Conservation (phyloP, 2,797 vertebrate species). For the Taenioides sp. region DNA sequence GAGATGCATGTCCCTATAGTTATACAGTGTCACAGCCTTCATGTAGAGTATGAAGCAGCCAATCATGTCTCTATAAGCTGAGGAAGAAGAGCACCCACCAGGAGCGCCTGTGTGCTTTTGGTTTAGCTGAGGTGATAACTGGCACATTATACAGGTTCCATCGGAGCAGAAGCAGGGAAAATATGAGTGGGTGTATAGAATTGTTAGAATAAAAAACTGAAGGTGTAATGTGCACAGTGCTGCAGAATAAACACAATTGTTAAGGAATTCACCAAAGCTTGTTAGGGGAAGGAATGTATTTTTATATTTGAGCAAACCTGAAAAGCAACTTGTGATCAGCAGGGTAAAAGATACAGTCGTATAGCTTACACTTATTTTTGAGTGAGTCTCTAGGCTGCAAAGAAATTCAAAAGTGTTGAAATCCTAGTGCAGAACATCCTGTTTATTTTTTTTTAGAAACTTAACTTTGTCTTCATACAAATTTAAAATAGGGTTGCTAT, state of each 20-base stretch:
- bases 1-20: constrained; percentile 20
- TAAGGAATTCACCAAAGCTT: not conserved
- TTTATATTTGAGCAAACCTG: constrained; percentile 6
- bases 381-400: constrained; percentile 7
- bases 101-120: constrained; percentile 20
- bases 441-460: constrained; percentile 30
- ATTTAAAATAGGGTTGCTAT: not conserved
- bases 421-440: constrained; percentile 16
- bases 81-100: constrained; percentile 16
- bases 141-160: constrained; percentile 36
- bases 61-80: constrained; percentile 12
- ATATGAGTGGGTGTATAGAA: constrained; percentile 21
- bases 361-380: constrained; percentile 14
- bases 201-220: constrained; percentile 21
- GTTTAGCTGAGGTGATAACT: constrained; percentile 31
- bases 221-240: constrained; percentile 22
- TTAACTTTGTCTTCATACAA: not conserved
- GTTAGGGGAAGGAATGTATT: not conserved
- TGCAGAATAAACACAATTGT: constrained; percentile 2
- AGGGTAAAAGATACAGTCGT: not conserved
- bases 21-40: constrained; percentile 46
- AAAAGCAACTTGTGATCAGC: not conserved
- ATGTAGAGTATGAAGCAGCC: constrained; percentile 23
- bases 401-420: constrained; percentile 13
- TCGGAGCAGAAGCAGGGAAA: constrained; percentile 22